Percentiles rank a stretch among this genome's conserved stretches.
Conservation (phyloP, 92 coral and sea anemone genomes). For the Scolanthus callimorphus region DNA sequence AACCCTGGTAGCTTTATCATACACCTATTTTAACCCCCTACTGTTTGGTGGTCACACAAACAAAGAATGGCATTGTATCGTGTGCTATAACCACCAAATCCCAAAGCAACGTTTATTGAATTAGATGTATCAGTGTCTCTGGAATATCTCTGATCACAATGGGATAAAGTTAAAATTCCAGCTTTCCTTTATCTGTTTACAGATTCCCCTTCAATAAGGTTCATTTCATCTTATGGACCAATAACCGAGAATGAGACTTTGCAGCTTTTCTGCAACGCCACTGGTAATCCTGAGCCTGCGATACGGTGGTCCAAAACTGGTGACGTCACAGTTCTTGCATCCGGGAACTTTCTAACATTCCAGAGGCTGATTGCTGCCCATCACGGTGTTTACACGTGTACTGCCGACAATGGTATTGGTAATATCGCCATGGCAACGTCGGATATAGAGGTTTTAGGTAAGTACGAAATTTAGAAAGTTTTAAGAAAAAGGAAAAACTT, state of each 20-base stretch:
- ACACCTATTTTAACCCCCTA: too few species aligned
- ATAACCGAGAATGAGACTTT: constrained; percentile 42
- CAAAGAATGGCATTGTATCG: too few species aligned
- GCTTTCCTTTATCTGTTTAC: not conserved
- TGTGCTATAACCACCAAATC: too few species aligned
- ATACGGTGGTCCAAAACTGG: constrained; percentile 33
- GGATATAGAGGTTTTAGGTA: constrained; percentile 22
- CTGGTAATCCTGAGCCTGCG: constrained; percentile 50
- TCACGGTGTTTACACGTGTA: constrained; percentile 44
- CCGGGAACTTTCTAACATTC: constrained; percentile 5
- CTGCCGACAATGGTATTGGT: constrained; percentile 52
- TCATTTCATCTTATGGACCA: constrained; percentile 9
- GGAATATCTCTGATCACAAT: too few species aligned
- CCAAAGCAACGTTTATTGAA: too few species aligned
- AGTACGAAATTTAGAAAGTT: constrained; percentile 4
- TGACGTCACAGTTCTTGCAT: constrained; percentile 3
- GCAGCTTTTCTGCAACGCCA: constrained; percentile 38
- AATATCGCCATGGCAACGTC: constrained; percentile 6
- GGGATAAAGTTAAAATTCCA: too few species aligned
- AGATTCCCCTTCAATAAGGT: constrained; percentile 17
- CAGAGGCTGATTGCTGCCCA: constrained; percentile 4
- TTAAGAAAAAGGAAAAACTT: not conserved
- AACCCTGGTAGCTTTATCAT: too few species aligned
- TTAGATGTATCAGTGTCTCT: too few species aligned
- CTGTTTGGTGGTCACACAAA: too few species aligned